Base-by-base conservation (phyloP, 2,113 vertebrate species). In the Haemorhous mexicanus region DNA sequence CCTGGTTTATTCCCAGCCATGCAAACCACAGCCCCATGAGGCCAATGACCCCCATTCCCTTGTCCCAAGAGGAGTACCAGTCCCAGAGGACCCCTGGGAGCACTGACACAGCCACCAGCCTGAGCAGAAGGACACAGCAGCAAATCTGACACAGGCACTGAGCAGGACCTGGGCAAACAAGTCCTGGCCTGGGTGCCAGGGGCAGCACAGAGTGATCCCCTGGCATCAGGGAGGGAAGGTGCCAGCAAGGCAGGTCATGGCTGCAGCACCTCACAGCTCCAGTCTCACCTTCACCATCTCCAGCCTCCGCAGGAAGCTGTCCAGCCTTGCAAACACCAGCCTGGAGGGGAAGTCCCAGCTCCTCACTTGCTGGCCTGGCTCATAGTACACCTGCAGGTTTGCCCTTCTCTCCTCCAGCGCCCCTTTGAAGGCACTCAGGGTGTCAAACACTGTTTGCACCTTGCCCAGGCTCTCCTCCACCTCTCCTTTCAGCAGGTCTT, bases 401-500 rank as follows among this genome's bases (percentile, higher is more conserved):
- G 97, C 90, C 77, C 95, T 95, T 50, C 97, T 96, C 58, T 99
- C 98, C 41, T 98, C 97, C 49, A 98, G 99, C 0, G 81, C 94
- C 55, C 33, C 94, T 93, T 98, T 98, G 94, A 99, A 99, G 27
- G 96, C 86, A 10, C 70, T 96, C 69, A 99, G 95, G 79, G 98
- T 96, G 39, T 98, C 97, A 23, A 98, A 35, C 50, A 96, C 97
- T 3, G 90, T 97, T 20, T 97, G 97, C 53, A 99, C 98, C 89
- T 97, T 99, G 61, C 89, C 82, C 91, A 99, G 96, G 94, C 98
- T 98, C 87, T 99, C 99, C 28, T 98, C 97, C 26, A 96, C 33
- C 43, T 99, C 99, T 33, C 97, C 98, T 96, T 97, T 99, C 95
- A 99, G 96, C 41, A 99, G 81, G 23, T 99, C 99, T 44, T 99